phyloP scores from a whole-genome alignment of 2,113 vertebrate genomes.

The Dendropsophus ebraccatus region DNA sequence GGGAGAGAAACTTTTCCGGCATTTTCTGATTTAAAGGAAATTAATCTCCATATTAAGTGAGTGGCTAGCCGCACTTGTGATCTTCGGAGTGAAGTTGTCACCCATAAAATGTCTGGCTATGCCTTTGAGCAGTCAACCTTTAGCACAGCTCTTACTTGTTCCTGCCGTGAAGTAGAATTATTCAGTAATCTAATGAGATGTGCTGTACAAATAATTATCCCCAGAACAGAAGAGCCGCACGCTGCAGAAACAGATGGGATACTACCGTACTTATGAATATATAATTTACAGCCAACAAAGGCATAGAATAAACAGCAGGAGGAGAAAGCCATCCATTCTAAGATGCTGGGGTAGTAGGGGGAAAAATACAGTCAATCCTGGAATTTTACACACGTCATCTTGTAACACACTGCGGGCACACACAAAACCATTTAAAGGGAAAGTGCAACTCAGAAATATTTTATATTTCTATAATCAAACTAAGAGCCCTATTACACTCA shows the following conservation, averaged over 20 bases:
- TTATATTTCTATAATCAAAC: too few relatives aligned
- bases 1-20: conserved; percentile 33
- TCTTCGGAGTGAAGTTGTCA: conserved; percentile 48
- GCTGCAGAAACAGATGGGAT: conserved; percentile 56
- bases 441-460: background rate
- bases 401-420: conserved; percentile 17
- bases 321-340: conserved; percentile 14
- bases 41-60: conserved; percentile 60
- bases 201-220: conserved; percentile 58
- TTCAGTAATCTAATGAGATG: conserved; percentile 58
- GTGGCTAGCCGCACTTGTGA: conserved; percentile 50
- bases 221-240: conserved; percentile 54
- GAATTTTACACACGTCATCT: background rate
- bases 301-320: conserved; percentile 55
- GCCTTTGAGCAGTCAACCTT: conserved; percentile 58
- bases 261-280: conserved; percentile 57
- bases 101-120: conserved; percentile 32
- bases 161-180: conserved; percentile 56
- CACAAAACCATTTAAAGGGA: background rate
- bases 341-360: conserved; percentile 35
- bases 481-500: too few relatives aligned
- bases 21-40: conserved; percentile 60
- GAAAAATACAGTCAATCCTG: conserved; percentile 1
- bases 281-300: conserved; percentile 53
- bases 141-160: conserved; percentile 57